Base-by-base conservation (phyloP, 2,797 vertebrate genomes). In the Eleutherodactylus coqui region DNA sequence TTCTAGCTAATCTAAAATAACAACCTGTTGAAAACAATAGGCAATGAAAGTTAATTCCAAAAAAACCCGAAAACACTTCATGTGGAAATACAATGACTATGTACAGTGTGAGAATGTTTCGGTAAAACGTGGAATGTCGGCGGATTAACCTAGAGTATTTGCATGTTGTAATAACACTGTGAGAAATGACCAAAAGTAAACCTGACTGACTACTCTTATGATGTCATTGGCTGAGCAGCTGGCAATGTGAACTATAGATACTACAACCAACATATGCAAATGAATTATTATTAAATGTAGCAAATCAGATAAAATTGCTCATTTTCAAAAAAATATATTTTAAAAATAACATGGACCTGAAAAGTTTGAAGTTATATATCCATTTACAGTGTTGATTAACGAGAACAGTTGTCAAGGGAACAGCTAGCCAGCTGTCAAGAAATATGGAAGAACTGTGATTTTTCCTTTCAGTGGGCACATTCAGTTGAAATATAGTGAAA, bases 321-420 rank as follows among this genome's bases (percentile, higher is more conserved):
- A n/a, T n/a, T n/a, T n/a, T n/a, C n/a, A n/a, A 36, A 45, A n/a
- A 38, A 64, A 32, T 29, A 47, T 82, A 87, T 91, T 88, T 89
- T 87, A 88, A 89, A 51, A n/a, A 82, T 88, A 81, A 88, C 75
- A 88, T 55, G 75, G 87, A 45, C 88, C 45, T 53, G 82, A 88
- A 89, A 88, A 60, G 27, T 43, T 75, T 88, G 80, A 88, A 91
- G 89, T 9, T 43, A 80, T 0, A 14, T 86, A 85, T 89, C 91
- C 82, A 84, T 90, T 93, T 91, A 90, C 51, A 91, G 88, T 84
- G 89, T 89, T 94, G 91, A 92, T 93, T 92, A 93, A 91, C 84
- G 88, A 90, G 86, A 89, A 87, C 88, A 90, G 89, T 92, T 79
- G 75, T 92, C 91, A 93, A 92, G 91, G 91, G 90, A 92, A 91